A percentile compares a stretch with the other conserved stretches of the same genome.
Evolutionary conservation across 2,797 vertebrate genomes (phyloP).

Genomic region (Melanotaenia trifasciata): DNA sequence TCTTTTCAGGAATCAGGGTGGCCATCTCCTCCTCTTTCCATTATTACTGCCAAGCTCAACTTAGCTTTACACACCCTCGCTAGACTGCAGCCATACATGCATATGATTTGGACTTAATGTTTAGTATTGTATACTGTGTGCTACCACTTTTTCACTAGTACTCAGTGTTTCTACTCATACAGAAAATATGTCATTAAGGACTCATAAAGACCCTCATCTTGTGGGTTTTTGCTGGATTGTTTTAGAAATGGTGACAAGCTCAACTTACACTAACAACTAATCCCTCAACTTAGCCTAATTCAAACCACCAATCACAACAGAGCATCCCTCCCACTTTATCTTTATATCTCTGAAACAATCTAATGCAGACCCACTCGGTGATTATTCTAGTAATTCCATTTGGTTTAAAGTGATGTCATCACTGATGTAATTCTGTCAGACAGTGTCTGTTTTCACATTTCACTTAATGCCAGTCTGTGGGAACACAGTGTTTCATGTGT

Average conservation of each 20-base stretch:
- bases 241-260: neutral
- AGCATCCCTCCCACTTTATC: neutral
- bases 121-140: neutral
- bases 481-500: conserved; percentile 9
- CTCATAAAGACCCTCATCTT: conserved; percentile 39
- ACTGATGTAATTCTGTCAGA: conserved; percentile 30
- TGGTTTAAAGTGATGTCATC: conserved; percentile 35
- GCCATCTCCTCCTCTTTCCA: neutral
- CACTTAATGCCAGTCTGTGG: conserved; percentile 12
- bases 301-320: conserved; percentile 3
- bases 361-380: neutral
- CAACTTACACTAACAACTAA: neutral
- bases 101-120: conserved; percentile 8
- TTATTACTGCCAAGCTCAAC: conserved; percentile 1
- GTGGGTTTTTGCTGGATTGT: neutral
- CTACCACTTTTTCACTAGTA: conserved; percentile 14
- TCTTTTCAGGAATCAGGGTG: neutral
- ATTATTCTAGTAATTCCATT: conserved; percentile 50
- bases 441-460: conserved; percentile 28
- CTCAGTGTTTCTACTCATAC: conserved; percentile 6
- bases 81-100: neutral
- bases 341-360: neutral
- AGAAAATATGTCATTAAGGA: conserved; percentile 43
- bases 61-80: neutral
- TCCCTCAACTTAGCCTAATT: neutral